These are phyloP conservation scores for Cromileptes altivelis DNA, from an alignment of 2,113 vertebrate genomes.

Conservation along the genomic window DNA sequence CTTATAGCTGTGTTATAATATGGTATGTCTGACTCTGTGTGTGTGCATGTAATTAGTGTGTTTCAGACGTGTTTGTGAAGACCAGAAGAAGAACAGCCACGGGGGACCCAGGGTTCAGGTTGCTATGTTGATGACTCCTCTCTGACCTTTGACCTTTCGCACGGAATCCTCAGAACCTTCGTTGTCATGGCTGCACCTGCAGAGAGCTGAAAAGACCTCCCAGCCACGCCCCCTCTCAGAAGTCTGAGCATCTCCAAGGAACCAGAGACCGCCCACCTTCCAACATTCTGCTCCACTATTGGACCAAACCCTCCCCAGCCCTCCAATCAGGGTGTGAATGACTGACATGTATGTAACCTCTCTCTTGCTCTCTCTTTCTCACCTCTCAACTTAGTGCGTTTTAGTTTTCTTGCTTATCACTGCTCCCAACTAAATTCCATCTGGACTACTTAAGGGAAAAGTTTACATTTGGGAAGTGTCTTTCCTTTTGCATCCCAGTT, in stretches of 20 bases:
- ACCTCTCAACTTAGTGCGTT: background rate
- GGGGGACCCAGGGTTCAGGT: slow-evolving; percentile 55
- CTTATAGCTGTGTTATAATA: background rate
- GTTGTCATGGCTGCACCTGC: slow-evolving; percentile 59
- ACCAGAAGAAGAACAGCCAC: slow-evolving; percentile 66
- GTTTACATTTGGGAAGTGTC: background rate
- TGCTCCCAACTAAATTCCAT: background rate
- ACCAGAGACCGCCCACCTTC: slow-evolving; percentile 29
- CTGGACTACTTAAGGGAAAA: background rate
- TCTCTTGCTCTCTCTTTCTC: background rate
- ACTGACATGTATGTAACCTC: slow-evolving; percentile 6
- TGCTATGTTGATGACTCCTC: slow-evolving; percentile 67
- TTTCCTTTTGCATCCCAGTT: background rate
- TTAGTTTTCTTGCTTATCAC: background rate
- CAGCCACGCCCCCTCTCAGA: slow-evolving; percentile 1
- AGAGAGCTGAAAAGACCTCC: slow-evolving; percentile 52
- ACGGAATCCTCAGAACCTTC: slow-evolving; percentile 55
- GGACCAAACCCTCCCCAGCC: slow-evolving; percentile 51
- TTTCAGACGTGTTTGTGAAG: slow-evolving; percentile 72
- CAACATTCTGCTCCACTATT: slow-evolving; percentile 37
- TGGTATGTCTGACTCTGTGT: background rate
- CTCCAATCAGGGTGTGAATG: slow-evolving; percentile 38
- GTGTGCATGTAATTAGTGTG: slow-evolving; percentile 18
- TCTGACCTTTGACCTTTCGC: slow-evolving; percentile 74
- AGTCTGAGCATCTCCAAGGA: slow-evolving; percentile 42